Base-by-base conservation (phyloP, 2,113 vertebrate genomes). In the Microcebus tavaratra region DNA sequence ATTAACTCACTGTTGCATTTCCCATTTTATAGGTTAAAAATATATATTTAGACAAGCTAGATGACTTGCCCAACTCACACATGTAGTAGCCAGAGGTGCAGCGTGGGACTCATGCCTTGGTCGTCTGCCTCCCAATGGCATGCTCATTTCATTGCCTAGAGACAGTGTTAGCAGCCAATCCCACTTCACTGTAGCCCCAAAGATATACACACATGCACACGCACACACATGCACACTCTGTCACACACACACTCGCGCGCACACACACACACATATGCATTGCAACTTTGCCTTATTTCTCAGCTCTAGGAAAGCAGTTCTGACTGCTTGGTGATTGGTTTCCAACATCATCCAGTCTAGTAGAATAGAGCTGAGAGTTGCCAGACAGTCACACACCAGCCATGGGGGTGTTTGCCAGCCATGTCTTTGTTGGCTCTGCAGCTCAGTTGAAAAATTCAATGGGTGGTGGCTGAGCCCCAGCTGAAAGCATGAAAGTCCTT, bases 391-490 rank as follows among this genome's bases (percentile, higher is more conserved):
- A 57, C 2, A 9, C 31, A 12, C 63, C 76, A 94, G 70, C 8
- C 13, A 0, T 17, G 63, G 20, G 12, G 29, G 25, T 31, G 0
- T 79, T 18, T 76, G 61, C 13, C 90, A 80, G 39, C 39, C 90
- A 89, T 65, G 31, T 90, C 91, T 91, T 80, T 72, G 88, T 50
- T 91, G 72, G 15, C 80, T 95, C 53, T 93, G 87, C 86, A 23
- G 59, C n/a, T 89, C 57, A 67, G 84, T 10, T 92, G 93, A 68
- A 94, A 97, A 97, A 86, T 92, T 68, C 1, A 67, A 39, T 59
- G 78, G 25, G 61, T 82, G 75, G 57, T 75, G 90, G 42, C 92
- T 82, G 88, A 88, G 34, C 73, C 0, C 0, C 95, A 91, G 89
- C 63, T 73, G 90, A 94, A 86, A 90, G 90, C 95, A 31, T 92